Percentiles rank a stretch among this genome's conserved stretches.
These are phyloP conservation scores for Heliconius erato DNA, from an alignment of 2,888 invertebrate species.

Conservation along the genomic window DNA sequence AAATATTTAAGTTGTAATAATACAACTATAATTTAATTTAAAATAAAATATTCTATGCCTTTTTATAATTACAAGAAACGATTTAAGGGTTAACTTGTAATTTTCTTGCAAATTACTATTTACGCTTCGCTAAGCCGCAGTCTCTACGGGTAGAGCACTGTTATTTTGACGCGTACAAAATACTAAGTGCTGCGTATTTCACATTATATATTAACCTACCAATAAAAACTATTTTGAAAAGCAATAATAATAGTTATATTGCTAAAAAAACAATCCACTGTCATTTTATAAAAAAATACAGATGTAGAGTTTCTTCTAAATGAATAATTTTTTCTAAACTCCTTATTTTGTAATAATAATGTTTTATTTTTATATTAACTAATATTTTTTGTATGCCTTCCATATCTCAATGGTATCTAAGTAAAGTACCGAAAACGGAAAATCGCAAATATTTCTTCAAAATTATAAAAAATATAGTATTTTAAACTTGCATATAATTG, in stretches of 20 bases:
- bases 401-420: too few species aligned
- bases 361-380: too few species aligned
- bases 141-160: constrained; percentile 22
- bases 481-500: too few species aligned
- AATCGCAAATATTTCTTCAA: too few species aligned
- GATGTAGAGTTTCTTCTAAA: too few species aligned
- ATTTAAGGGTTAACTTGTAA: constrained; percentile 15
- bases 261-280: not conserved
- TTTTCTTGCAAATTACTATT: constrained; percentile 46
- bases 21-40: too few species aligned
- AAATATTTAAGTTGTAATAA: too few species aligned
- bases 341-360: too few species aligned
- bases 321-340: too few species aligned
- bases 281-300: too few species aligned
- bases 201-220: not conserved
- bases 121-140: constrained; percentile 48
- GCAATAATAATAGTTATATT: not conserved
- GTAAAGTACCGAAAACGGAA: too few species aligned
- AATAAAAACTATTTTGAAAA: not conserved
- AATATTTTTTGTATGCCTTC: not conserved
- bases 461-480: too few species aligned
- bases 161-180: constrained; percentile 34
- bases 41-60: not conserved
- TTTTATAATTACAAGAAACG: not conserved
- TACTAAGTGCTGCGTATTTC: not conserved